phyloP scores from a whole-genome alignment of 2,113 vertebrate genomes.

The Pelecanoides urinatrix region DNA sequence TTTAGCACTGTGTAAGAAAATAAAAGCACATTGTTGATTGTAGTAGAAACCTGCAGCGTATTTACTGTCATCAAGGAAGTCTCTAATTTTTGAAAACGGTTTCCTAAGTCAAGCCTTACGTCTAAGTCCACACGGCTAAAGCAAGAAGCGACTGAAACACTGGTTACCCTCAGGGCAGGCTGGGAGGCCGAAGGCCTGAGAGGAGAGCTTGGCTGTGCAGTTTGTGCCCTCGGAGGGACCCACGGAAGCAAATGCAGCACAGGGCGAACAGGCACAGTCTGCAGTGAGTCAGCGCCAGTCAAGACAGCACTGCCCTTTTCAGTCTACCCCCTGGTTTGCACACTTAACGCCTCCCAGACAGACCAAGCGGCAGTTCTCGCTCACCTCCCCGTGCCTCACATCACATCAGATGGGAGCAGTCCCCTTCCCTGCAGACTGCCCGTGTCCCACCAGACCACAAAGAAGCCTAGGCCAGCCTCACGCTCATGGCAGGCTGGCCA shows the following conservation, averaged over 20 bases:
- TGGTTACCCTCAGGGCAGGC: background rate
- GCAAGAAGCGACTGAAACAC: background rate
- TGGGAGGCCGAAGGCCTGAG: fast-evolving
- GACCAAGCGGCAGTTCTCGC: background rate
- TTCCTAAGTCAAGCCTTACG: background rate
- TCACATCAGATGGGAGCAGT: background rate
- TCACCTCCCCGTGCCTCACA: background rate
- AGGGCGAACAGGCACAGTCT: background rate
- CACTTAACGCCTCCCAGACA: no score
- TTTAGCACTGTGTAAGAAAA: background rate
- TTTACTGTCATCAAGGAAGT: background rate
- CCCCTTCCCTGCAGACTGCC: background rate
- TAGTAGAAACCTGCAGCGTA: background rate
- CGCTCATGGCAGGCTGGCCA: background rate
- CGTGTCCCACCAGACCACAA: fast-evolving
- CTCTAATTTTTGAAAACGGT: background rate
- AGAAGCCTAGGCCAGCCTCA: background rate
- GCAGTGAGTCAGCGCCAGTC: background rate
- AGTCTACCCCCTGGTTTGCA: no score
- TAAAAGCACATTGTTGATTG: background rate
- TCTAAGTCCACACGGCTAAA: background rate
- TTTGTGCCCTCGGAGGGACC: fast-evolving
- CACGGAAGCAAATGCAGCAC: fast-evolving
- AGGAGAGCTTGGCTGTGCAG: background rate
- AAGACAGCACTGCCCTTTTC: background rate